phyloP scores from a whole-genome alignment of 1,140 invertebrate species.

The Plectrocnemia conspersa region DNA sequence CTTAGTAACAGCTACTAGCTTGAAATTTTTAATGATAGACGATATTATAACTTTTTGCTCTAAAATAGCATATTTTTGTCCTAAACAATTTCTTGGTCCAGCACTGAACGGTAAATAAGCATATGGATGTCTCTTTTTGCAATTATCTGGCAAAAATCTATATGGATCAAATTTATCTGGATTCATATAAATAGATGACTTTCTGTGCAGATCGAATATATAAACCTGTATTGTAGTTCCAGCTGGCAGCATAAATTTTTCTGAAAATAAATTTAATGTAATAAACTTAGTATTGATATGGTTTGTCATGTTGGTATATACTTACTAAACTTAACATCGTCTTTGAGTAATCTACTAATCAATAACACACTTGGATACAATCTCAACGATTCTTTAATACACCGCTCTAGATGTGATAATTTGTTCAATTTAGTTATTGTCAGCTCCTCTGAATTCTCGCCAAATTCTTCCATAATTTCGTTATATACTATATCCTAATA shows the following conservation, averaged over 20 bases:
- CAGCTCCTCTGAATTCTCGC: conserved; percentile 47
- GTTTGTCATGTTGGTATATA: no score
- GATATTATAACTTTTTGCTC: conserved; percentile 8
- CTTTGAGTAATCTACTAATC: conserved; percentile 45
- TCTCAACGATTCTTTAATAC: conserved; percentile 59
- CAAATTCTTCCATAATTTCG: conserved; percentile 60
- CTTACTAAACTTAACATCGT: conserved; percentile 45
- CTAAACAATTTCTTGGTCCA: conserved; percentile 70
- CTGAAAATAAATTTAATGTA: conserved; percentile 37
- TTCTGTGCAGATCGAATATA: conserved; percentile 61
- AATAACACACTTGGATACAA: conserved; percentile 61
- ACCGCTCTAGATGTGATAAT: conserved; percentile 59
- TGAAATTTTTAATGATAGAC: conserved; percentile 2
- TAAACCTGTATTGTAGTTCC: conserved; percentile 54
- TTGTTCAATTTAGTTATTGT: conserved; percentile 50
- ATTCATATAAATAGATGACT: conserved; percentile 61
- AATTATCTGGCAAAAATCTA: conserved; percentile 64
- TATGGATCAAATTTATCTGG: conserved; percentile 74
- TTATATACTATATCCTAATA: conserved; percentile 49
- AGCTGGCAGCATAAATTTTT: conserved; percentile 49
- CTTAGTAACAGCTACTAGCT: background rate
- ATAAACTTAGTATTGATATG: no score
- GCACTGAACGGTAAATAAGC: conserved; percentile 72
- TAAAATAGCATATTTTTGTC: conserved; percentile 40
- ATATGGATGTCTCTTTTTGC: conserved; percentile 56